These are phyloP conservation scores for Chelonia mydas DNA, from an alignment of 2,797 vertebrate genomes.

Conservation along the genomic window DNA sequence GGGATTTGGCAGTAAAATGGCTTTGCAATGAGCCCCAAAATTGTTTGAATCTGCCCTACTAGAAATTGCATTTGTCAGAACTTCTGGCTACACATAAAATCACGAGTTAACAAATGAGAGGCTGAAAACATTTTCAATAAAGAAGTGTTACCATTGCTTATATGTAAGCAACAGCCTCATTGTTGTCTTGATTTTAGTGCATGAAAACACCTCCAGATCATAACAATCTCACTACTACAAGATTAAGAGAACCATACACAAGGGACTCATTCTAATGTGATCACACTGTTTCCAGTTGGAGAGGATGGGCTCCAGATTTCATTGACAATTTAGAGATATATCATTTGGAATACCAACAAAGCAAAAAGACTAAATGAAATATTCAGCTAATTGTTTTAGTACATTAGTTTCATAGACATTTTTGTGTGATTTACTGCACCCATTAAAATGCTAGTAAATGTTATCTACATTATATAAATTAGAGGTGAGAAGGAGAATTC, in stretches of 20 bases:
- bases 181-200: neutral
- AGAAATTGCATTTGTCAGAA: neutral
- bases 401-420: conserved; percentile 17
- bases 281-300: neutral
- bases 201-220: neutral
- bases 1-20: neutral
- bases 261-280: neutral
- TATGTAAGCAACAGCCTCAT: neutral
- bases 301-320: neutral
- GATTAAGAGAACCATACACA: accelerated
- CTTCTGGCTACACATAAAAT: neutral
- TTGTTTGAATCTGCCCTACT: neutral
- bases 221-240: neutral
- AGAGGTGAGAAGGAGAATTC: neutral
- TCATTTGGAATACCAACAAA: neutral
- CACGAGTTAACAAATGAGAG: neutral
- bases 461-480: neutral
- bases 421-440: neutral
- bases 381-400: neutral
- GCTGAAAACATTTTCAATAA: neutral
- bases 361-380: conserved; percentile 1
- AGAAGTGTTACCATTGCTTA: neutral
- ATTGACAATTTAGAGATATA: neutral
- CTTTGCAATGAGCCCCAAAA: neutral
- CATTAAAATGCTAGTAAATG: neutral